These are phyloP conservation scores for Pheosia gnoma DNA, from an alignment of 2,888 invertebrate genomes.

Conservation along the genomic window DNA sequence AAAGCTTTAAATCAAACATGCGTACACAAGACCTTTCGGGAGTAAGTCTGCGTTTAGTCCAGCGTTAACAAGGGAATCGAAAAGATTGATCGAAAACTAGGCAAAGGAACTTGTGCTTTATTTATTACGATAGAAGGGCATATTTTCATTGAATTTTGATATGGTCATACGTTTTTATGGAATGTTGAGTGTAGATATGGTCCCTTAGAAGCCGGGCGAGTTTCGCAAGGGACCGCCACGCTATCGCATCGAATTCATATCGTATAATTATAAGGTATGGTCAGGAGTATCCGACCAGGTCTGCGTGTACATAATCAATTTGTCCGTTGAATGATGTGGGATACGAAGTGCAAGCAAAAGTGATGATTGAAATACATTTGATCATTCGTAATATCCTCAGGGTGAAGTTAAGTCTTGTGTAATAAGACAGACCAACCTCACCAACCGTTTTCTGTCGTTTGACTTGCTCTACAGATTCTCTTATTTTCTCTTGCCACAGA, in stretches of 20 bases:
- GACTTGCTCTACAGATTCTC: no score
- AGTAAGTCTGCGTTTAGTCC: conserved; percentile 43
- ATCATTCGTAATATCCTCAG: neutral
- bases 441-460: no score
- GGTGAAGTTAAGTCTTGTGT: no score
- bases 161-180: conserved; percentile 14
- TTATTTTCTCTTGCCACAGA: no score
- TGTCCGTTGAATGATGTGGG: conserved; percentile 30
- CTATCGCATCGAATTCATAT: conserved; percentile 81
- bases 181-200: conserved; percentile 52
- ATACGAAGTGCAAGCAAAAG: conserved; percentile 26
- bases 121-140: neutral
- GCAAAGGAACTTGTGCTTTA: conserved; percentile 20
- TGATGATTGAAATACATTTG: conserved; percentile 7
- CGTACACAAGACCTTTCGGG: conserved; percentile 34
- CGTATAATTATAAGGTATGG: conserved; percentile 80
- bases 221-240: conserved; percentile 77
- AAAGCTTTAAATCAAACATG: conserved; percentile 35
- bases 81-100: conserved; percentile 41
- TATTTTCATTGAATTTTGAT: conserved; percentile 12
- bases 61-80: conserved; percentile 33
- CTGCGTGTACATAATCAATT: conserved; percentile 50
- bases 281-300: conserved; percentile 47
- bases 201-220: conserved; percentile 72
- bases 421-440: no score